phyloP scores from a whole-genome alignment of 2,797 vertebrate genomes.

The Heliangelus exortis region DNA sequence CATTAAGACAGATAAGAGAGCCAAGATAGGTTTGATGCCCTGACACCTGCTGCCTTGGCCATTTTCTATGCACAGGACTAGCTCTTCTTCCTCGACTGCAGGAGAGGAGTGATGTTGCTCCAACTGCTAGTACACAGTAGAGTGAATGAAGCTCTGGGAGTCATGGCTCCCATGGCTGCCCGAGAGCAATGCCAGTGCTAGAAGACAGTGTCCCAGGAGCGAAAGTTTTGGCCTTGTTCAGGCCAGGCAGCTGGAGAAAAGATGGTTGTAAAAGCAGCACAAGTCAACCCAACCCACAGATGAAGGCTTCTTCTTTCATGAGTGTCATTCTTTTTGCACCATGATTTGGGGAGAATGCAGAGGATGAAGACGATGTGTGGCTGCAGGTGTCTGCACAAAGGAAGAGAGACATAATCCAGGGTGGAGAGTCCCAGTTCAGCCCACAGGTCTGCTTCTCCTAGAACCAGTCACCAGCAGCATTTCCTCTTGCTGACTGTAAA shows the following conservation, averaged over 20 bases:
- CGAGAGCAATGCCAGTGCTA: neutral
- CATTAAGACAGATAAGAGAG: neutral
- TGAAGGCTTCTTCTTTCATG: neutral
- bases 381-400: neutral
- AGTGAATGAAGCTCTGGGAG: neutral
- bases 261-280: neutral
- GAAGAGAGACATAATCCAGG: neutral
- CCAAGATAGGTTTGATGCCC: neutral
- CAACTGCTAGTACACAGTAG: neutral
- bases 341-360: neutral
- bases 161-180: neutral
- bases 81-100: neutral
- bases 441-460: neutral
- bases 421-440: neutral
- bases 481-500: neutral
- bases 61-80: neutral
- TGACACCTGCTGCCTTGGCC: neutral
- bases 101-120: neutral
- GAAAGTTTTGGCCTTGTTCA: neutral
- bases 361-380: neutral
- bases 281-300: neutral
- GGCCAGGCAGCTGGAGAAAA: neutral
- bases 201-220: neutral
- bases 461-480: neutral
- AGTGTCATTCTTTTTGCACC: neutral